Evolutionary conservation across 2,797 vertebrate species (phyloP), one percentile per base, ranked within the genome.

Genomic region (Scleropages formosus): DNA sequence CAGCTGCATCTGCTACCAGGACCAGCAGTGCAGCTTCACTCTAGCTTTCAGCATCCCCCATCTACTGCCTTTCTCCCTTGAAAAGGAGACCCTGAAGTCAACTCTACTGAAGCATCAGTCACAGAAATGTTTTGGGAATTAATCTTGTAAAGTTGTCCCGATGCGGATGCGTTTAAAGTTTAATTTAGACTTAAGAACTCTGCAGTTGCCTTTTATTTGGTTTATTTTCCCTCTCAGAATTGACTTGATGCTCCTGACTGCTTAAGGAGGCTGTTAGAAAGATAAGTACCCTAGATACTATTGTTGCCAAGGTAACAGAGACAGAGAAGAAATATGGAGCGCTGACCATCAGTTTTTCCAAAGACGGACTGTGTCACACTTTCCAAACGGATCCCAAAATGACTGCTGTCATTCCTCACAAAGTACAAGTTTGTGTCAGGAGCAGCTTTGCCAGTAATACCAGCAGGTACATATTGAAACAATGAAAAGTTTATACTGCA

Each of bases 271-370:
- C 49, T 64, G 73, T 56, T 64, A 46, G 58, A 77, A 78, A 24
- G 22, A 53, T 53, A 81, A 84, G 82, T 84, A 85, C 82, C 84
- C 81, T 85, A 81, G 87, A 88, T 87, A 88, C 82, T 76, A 81
- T 78, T 78, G 88, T 92, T 89, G 90, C 90, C 87, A 83, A 67
- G 89, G 89, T 84, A 91, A 92, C 89, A 65, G 77, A 78, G 77
- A 82, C 82, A 74, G 87, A 84, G 80, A 59, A 79, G 80, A 73
- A 85, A 85, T 82, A 81, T 82, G 78, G 80, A 58, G 76, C 60
- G 58, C 71, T 76, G 75, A 70, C 74, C 73, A 77, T 83, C 75
- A 81, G 80, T 80, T 78, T 80, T 78, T 80, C 76, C 79, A 80
- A 71, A 81, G 74, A 47, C 65, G 8, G 18, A 27, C 61, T 64